Percentiles rank a stretch among this genome's conserved stretches.
Evolutionary conservation across 2,113 vertebrate genomes (phyloP).

Genomic region (Brachyhypopomus occidentalis): DNA sequence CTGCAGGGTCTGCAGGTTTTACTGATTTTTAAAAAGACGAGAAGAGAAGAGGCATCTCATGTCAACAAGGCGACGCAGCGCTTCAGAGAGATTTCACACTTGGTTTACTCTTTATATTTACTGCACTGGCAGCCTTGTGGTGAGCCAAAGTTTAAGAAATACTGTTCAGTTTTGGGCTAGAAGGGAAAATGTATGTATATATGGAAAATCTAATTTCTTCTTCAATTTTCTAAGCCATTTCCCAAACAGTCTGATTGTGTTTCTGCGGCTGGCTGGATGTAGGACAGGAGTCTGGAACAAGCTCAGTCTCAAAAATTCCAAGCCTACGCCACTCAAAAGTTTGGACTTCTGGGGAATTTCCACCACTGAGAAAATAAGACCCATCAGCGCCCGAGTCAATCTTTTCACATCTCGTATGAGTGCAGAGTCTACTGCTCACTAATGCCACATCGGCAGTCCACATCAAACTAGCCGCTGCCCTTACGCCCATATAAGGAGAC

Average conservation of each 20-base stretch:
- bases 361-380: constrained; percentile 7
- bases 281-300: background rate
- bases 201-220: background rate
- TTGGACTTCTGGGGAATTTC: background rate
- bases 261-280: background rate
- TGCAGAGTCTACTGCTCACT: background rate
- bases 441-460: background rate
- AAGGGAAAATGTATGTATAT: no score
- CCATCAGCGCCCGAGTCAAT: background rate
- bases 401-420: background rate
- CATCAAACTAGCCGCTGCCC: background rate
- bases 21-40: no score
- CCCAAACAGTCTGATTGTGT: constrained; percentile 22
- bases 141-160: no score
- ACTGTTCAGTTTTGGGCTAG: no score
- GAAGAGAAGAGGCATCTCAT: no score
- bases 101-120: no score
- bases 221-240: constrained; percentile 2
- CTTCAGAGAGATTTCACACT: no score
- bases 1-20: no score
- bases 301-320: constrained; percentile 6
- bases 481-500: background rate
- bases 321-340: background rate
- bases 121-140: no score
- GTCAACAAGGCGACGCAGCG: no score